phyloP scores from a whole-genome alignment of 2,113 vertebrate genomes.

The Loxodonta africana region DNA sequence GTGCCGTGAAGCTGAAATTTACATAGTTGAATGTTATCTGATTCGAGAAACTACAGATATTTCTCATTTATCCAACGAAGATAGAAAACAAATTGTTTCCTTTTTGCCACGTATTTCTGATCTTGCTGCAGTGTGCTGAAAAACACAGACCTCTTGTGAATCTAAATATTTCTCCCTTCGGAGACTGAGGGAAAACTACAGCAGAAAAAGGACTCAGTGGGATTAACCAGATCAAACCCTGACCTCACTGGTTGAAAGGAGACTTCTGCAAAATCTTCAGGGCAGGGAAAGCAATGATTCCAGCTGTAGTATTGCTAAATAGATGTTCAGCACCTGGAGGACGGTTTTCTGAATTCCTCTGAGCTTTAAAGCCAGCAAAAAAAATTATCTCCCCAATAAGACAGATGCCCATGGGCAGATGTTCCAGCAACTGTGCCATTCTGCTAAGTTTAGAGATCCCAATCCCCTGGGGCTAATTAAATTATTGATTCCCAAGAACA shows the following conservation, averaged over 20 bases:
- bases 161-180: background rate
- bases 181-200: background rate
- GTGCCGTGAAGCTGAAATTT: background rate
- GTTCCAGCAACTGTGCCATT: background rate
- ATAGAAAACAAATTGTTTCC: slow-evolving; percentile 26
- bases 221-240: slow-evolving; percentile 40
- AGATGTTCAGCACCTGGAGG: background rate
- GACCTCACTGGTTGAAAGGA: slow-evolving; percentile 2
- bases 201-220: background rate
- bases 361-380: slow-evolving; percentile 32
- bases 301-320: background rate
- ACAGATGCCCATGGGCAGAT: background rate
- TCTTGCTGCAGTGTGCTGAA: background rate
- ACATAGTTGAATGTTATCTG: background rate
- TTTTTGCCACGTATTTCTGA: background rate
- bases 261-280: background rate
- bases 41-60: slow-evolving; percentile 22
- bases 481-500: slow-evolving; percentile 60
- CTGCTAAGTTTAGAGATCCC: background rate
- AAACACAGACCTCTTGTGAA: background rate
- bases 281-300: background rate
- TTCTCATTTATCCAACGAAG: background rate
- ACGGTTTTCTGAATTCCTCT: slow-evolving; percentile 49
- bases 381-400: background rate
- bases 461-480: slow-evolving; percentile 39